A percentile compares a stretch with the other conserved stretches of the same genome.
Conservation (phyloP, 2,888 invertebrate species). For the Hybos culiciformis region DNA sequence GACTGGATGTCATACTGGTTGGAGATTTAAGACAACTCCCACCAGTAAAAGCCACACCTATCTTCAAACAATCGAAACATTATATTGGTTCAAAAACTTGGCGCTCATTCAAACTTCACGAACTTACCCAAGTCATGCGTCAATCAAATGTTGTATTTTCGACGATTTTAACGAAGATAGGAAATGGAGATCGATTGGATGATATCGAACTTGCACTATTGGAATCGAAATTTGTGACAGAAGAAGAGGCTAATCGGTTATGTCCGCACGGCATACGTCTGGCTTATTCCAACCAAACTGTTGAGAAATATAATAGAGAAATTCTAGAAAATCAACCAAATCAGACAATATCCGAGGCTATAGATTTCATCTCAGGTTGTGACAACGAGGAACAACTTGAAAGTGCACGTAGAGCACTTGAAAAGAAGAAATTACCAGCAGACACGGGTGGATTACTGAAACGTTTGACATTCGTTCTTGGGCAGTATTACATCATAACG, state of each 20-base stretch:
- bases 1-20: slow-evolving; percentile 25
- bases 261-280: slow-evolving; percentile 19
- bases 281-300: slow-evolving; percentile 12
- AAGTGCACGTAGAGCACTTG: slow-evolving; percentile 10
- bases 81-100: slow-evolving; percentile 18
- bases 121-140: slow-evolving; percentile 23
- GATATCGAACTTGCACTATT: slow-evolving; percentile 13
- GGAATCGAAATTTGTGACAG: slow-evolving; percentile 14
- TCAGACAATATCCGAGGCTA: slow-evolving; percentile 11
- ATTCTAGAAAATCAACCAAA: slow-evolving; percentile 7
- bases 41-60: slow-evolving; percentile 23
- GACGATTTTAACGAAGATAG: slow-evolving; percentile 19
- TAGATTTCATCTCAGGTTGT: slow-evolving; percentile 10
- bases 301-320: slow-evolving; percentile 9
- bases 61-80: slow-evolving; percentile 19
- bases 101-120: slow-evolving; percentile 21
- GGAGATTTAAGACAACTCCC: slow-evolving; percentile 29
- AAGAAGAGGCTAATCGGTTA: slow-evolving; percentile 13
- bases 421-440: slow-evolving; percentile 14
- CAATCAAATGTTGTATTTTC: slow-evolving; percentile 23
- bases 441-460: slow-evolving; percentile 23
- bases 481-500: slow-evolving; percentile 19
- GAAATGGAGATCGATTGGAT: slow-evolving; percentile 15
- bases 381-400: slow-evolving; percentile 9
- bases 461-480: slow-evolving; percentile 14